Evolutionary conservation across 2,888 invertebrate species (phyloP).

Genomic region (Drosophila ezoana): DNA sequence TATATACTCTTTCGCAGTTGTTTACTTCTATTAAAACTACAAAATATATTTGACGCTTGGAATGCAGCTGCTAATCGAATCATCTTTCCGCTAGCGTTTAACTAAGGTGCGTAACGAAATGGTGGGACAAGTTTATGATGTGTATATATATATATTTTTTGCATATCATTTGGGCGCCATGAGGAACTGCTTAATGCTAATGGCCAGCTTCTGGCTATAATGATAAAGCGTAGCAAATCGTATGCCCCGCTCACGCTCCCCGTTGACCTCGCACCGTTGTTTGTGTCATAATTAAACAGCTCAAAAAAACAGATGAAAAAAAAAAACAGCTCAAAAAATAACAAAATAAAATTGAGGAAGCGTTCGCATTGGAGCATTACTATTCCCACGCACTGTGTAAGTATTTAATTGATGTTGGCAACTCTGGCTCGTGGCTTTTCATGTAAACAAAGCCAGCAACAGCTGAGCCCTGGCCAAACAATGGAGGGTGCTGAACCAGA

Average conservation of each 20-base stretch:
- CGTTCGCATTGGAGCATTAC: conserved; percentile 36
- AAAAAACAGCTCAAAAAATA: neutral
- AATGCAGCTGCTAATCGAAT: neutral
- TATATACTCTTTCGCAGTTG: too few relatives aligned
- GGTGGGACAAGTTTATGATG: conserved; percentile 30
- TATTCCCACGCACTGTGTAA: conserved; percentile 49
- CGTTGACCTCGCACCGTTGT: conserved; percentile 51
- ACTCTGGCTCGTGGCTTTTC: conserved; percentile 18
- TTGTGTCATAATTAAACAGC: conserved; percentile 56
- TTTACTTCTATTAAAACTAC: too few relatives aligned
- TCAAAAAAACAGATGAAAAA: conserved; percentile 14
- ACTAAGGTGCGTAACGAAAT: conserved; percentile 30
- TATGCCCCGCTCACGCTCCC: conserved; percentile 52
- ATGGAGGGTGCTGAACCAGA: neutral
- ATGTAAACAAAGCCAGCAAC: conserved; percentile 53
- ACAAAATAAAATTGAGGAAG: conserved; percentile 35
- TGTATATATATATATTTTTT: conserved; percentile 14
- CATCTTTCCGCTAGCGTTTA: neutral
- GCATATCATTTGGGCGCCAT: conserved; percentile 59
- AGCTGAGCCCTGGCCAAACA: conserved; percentile 30
- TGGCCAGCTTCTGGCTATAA: conserved; percentile 29
- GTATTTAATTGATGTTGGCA: conserved; percentile 29
- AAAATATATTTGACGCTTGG: too few relatives aligned
- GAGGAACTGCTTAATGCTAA: conserved; percentile 55
- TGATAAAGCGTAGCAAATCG: conserved; percentile 53